Percentiles rank a stretch among this genome's conserved stretches.
Conservation (phyloP, 2,888 invertebrate genomes). For the Argyra leucocephala region DNA sequence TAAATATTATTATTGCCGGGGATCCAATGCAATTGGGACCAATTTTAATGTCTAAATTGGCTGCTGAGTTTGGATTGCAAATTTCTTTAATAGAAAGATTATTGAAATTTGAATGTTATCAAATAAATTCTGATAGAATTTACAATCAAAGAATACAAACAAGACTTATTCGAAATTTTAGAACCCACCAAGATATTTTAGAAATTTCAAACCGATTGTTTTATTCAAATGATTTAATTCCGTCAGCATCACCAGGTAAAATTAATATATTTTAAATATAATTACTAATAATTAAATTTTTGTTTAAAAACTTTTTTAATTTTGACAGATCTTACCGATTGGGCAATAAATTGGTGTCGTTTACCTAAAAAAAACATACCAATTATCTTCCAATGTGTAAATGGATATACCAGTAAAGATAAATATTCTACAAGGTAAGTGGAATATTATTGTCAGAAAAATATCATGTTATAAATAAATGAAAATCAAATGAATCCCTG, state of each 20-base stretch:
- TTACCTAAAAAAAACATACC: slow-evolving; percentile 46
- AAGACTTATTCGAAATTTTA: slow-evolving; percentile 64
- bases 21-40: slow-evolving; percentile 68
- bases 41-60: slow-evolving; percentile 43
- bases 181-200: slow-evolving; percentile 59
- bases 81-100: slow-evolving; percentile 61
- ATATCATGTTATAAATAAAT: background rate
- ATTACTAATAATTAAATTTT: too few relatives aligned
- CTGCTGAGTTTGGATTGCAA: slow-evolving; percentile 31
- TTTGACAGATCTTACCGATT: background rate
- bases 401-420: slow-evolving; percentile 38
- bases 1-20: slow-evolving; percentile 57
- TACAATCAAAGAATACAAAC: slow-evolving; percentile 56
- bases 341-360: slow-evolving; percentile 34
- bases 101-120: slow-evolving; percentile 46
- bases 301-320: too few relatives aligned
- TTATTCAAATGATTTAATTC: slow-evolving; percentile 55
- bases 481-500: too few relatives aligned
- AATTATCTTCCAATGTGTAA: slow-evolving; percentile 51
- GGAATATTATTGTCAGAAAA: too few relatives aligned
- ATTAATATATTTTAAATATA: too few relatives aligned
- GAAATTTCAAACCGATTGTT: slow-evolving; percentile 59
- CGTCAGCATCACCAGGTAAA: slow-evolving; percentile 24
- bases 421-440: background rate
- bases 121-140: slow-evolving; percentile 25